Percentiles rank a stretch among this genome's conserved stretches.
Conservation (phyloP, 1,140 invertebrate genomes). For the Zaprionus nigranus region DNA sequence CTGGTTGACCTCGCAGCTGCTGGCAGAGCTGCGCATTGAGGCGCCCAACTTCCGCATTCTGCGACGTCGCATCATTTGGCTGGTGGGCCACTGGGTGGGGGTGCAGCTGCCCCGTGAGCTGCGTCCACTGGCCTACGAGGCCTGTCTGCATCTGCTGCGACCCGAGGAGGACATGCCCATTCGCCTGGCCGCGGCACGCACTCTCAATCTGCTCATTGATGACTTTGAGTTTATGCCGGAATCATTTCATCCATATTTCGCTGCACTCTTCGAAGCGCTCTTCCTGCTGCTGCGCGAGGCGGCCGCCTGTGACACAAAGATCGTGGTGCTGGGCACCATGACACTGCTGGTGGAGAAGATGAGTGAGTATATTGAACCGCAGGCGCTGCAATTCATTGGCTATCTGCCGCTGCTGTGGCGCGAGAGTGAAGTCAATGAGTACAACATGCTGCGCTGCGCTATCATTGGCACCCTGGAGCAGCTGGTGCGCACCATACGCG, state of each 20-base stretch:
- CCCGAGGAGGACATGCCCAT: conserved; percentile 93
- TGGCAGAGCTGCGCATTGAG: conserved; percentile 92
- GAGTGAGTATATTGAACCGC: conserved; percentile 88
- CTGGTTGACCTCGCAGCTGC: conserved; percentile 94
- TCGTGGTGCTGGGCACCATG: conserved; percentile 95
- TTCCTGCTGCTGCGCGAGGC: conserved; percentile 95
- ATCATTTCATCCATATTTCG: conserved; percentile 93
- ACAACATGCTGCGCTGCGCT: conserved; percentile 95
- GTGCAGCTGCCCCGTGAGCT: conserved; percentile 93
- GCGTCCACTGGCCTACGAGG: conserved; percentile 92
- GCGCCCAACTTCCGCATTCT: conserved; percentile 95
- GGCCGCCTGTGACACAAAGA: conserved; percentile 96
- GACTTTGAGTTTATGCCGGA: conserved; percentile 96
- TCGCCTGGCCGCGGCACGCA: conserved; percentile 90
- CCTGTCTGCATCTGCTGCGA: conserved; percentile 90
- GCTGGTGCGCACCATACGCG: conserved; percentile 87
- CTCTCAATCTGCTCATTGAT: conserved; percentile 92
- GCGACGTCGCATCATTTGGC: conserved; percentile 93
- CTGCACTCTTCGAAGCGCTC: conserved; percentile 90
- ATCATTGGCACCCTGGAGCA: conserved; percentile 92
- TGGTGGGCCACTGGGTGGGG: conserved; percentile 93
- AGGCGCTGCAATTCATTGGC: conserved; percentile 89
- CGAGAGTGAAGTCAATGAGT: conserved; percentile 93
- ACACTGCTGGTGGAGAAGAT: conserved; percentile 95
- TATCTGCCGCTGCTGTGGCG: conserved; percentile 95